Evolutionary conservation across 2,888 invertebrate species (phyloP), one percentile per base, ranked within the genome.

Genomic region (Coenonympha arcania): DNA sequence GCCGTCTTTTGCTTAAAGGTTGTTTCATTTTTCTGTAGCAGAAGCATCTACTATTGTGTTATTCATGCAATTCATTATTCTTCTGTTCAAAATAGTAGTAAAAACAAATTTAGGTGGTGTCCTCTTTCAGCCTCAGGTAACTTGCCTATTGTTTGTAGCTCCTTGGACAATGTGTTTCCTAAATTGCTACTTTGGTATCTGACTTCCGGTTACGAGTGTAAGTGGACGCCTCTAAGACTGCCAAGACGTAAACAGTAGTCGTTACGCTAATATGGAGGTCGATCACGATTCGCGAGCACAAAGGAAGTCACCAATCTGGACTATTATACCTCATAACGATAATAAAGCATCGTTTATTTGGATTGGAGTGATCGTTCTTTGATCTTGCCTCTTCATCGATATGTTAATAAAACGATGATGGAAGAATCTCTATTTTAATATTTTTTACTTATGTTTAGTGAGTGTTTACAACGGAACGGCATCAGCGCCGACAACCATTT

Each of bases 111-210:
- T 22, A 22, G 13, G 22, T 15, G 37, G 20, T 37, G 37, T 13
- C 22, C 13, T 13, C 13, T 13, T 15, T 15, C 22, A 37, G 22
- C 22, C 22, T 22, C 3, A 15, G 6, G 13, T 2, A 13, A n/a
- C n/a, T n/a, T n/a, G 22, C 22, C 39, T 24, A 39, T 26, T 9
- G 24, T 3, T 39, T 39, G 39, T 39, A 5, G 39, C 9, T 22
- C 8, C 24, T 36, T 19, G 24, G 24, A 39, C 39, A 39, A 39
- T 39, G 39, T 9, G 15, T 24, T 8, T 15, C 22, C 11, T 36
- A 24, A 39, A 39, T 24, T 39, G 39, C 39, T 15, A 5, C 39
- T n/a, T n/a, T n/a, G n/a, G n/a, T n/a, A n/a, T n/a, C n/a, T n/a
- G n/a, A n/a, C n/a, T n/a, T n/a, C n/a, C n/a, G 15, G 24, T 8